Conservation (phyloP, 2,888 invertebrate species). For the Chironomus tentans region DNA sequence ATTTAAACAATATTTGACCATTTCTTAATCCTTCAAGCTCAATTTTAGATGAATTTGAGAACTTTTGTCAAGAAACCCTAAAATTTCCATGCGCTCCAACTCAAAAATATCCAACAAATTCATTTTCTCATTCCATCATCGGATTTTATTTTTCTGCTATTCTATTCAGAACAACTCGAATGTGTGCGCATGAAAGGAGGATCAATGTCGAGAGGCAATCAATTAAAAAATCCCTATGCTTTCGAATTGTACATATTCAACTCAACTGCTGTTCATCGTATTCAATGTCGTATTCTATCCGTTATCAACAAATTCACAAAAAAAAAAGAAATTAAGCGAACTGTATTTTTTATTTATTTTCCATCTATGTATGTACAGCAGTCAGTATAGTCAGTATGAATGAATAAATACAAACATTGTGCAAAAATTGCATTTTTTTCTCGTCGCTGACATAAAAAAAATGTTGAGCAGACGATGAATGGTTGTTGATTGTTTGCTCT, state of each 20-base stretch:
- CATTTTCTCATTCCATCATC: not conserved
- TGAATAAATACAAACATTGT: not conserved
- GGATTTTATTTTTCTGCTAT: not conserved
- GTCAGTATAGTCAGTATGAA: not conserved
- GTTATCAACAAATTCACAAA: not conserved
- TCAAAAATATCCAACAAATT: no score
- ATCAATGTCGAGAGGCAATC: not conserved
- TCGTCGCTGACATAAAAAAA: not conserved
- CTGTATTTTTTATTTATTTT: not conserved
- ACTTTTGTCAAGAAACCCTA: no score
- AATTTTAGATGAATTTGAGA: no score
- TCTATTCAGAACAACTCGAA: not conserved
- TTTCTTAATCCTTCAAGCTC: no score
- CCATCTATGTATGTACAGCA: not conserved
- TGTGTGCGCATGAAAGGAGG: not conserved
- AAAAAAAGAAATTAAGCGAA: not conserved
- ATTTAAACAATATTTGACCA: no score
- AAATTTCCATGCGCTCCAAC: no score
- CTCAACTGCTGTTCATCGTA: not conserved
- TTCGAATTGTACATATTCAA: not conserved
- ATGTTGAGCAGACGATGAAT: not conserved
- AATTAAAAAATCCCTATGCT: not conserved
- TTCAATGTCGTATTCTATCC: not conserved
- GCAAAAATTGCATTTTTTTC: not conserved
- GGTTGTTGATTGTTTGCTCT: constrained; percentile 9